Evolutionary conservation across 2,888 invertebrate genomes (phyloP).

Genomic region (Rhopalosiphum nymphaeae): DNA sequence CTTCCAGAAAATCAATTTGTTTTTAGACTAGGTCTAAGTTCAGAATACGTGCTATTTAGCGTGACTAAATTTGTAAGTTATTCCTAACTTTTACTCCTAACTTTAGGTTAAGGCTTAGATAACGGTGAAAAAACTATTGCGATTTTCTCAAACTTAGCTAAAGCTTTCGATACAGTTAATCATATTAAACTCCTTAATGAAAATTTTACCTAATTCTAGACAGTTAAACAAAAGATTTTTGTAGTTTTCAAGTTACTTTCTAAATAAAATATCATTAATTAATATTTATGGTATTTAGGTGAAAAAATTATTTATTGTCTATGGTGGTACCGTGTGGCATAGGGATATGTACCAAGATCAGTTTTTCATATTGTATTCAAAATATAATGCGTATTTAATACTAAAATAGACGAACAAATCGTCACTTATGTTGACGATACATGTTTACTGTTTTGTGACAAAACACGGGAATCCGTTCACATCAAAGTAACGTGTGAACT

Average conservation of each 20-base stretch:
- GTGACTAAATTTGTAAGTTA: neutral
- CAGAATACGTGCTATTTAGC: neutral
- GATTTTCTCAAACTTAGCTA: too few relatives aligned
- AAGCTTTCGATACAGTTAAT: too few relatives aligned
- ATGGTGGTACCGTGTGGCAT: neutral
- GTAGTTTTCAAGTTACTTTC: too few relatives aligned
- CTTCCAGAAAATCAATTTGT: neutral
- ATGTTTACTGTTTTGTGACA: neutral
- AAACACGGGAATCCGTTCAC: neutral
- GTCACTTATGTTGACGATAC: neutral
- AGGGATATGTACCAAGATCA: neutral
- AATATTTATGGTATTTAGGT: too few relatives aligned
- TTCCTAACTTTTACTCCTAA: too few relatives aligned
- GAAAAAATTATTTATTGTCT: neutral
- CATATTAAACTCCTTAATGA: too few relatives aligned
- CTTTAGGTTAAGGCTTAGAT: too few relatives aligned
- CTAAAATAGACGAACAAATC: neutral
- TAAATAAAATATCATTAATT: too few relatives aligned
- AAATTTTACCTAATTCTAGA: too few relatives aligned
- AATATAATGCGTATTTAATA: conserved; percentile 7
- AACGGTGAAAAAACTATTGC: neutral
- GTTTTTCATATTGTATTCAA: conserved; percentile 2
- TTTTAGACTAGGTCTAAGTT: neutral
- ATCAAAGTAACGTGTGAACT: neutral
- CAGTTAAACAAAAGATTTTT: too few relatives aligned